A percentile compares a stretch with the other conserved stretches of the same genome.
Conservation (phyloP, 2,888 invertebrate species). For the Melikaiella ostensackeni region DNA sequence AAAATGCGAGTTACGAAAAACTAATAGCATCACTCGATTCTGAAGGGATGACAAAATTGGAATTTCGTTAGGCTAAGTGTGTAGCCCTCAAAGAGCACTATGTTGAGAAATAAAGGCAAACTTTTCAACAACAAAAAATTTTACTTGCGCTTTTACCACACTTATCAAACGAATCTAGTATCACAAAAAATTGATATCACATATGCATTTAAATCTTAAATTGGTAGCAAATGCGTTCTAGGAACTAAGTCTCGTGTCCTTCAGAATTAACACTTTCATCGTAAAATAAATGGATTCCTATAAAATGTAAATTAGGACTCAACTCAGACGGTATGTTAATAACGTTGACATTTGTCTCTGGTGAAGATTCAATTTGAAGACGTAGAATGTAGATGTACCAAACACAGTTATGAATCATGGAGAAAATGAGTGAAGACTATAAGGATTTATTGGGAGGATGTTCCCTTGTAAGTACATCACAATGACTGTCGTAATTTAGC, state of each 20-base stretch:
- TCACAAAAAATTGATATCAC: background rate
- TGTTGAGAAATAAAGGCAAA: no score
- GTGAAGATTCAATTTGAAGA: background rate
- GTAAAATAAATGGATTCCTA: slow-evolving; percentile 15
- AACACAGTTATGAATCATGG: slow-evolving; percentile 3
- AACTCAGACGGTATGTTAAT: slow-evolving; percentile 6
- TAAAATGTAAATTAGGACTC: slow-evolving; percentile 3
- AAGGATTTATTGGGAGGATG: slow-evolving; percentile 14
- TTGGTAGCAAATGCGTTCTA: background rate
- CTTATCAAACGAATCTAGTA: no score
- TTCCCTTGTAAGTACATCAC: slow-evolving; percentile 13
- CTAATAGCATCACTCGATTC: no score
- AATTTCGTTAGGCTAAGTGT: no score
- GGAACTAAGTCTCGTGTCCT: slow-evolving; percentile 7
- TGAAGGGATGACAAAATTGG: no score
- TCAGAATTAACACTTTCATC: background rate
- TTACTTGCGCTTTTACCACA: no score
- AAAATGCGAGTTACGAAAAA: no score
- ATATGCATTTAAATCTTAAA: background rate
- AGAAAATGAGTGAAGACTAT: background rate
- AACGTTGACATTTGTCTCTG: background rate
- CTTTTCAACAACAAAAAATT: no score
- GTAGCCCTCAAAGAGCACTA: no score
- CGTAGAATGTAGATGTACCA: background rate
- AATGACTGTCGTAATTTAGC: slow-evolving; percentile 17